Conservation (phyloP, 2,113 vertebrate species). For the Octodon degus region DNA sequence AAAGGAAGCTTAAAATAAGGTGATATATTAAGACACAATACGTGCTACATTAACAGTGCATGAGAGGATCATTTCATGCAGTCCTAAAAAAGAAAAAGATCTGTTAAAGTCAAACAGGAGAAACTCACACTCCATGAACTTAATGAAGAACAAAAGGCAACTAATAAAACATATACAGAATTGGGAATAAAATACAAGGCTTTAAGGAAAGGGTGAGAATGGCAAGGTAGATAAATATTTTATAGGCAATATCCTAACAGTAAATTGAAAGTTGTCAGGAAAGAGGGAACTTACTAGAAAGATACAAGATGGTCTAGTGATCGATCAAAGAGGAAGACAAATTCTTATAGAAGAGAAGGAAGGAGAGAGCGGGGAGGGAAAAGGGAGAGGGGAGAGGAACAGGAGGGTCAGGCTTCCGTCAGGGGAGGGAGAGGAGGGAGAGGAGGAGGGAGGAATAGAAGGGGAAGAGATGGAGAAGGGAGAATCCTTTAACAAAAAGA, state of each 20-base stretch:
- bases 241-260: not conserved
- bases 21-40: not conserved
- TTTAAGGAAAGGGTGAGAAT: not conserved
- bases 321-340: not conserved
- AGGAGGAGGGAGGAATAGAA: not conserved
- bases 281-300: not conserved
- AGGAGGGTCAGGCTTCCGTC: no score
- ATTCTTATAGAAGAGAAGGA: not conserved
- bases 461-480: not conserved
- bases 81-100: not conserved
- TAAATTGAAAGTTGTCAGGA: not conserved
- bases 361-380: fast-evolving
- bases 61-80: not conserved
- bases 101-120: not conserved
- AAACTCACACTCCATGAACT: not conserved
- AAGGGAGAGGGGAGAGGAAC: fast-evolving
- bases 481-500: not conserved
- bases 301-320: not conserved
- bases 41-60: no score
- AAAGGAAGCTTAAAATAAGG: not conserved
- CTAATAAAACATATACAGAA: not conserved
- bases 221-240: no score
- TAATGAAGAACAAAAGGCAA: not conserved
- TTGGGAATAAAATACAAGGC: not conserved
- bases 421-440: not conserved